Evolutionary conservation across 1,140 invertebrate genomes (phyloP).

Genomic region (Solenopsis invicta): DNA sequence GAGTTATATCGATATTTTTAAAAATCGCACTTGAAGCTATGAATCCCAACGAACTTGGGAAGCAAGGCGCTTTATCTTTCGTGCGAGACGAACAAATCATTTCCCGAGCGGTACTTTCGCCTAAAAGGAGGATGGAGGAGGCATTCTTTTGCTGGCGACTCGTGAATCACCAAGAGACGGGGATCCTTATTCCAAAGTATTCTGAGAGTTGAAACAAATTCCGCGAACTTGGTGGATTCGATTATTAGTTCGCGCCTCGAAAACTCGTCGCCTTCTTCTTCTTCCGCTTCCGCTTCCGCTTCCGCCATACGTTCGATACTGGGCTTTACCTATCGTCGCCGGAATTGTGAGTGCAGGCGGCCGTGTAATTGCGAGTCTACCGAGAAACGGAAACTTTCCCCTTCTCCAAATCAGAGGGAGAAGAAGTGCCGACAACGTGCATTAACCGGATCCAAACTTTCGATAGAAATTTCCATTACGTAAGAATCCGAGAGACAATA

Average conservation of each 20-base stretch:
- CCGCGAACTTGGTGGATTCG: conserved; percentile 60
- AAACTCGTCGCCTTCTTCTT: conserved; percentile 34
- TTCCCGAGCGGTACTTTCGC: conserved; percentile 7
- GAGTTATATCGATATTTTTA: conserved; percentile 11
- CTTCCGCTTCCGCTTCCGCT: neutral
- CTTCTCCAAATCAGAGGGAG: neutral
- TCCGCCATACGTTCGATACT: conserved; percentile 59
- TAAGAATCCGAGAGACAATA: conserved; percentile 61
- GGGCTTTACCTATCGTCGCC: conserved; percentile 56
- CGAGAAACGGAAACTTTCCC: conserved; percentile 47
- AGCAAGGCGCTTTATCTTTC: conserved; percentile 24
- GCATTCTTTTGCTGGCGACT: neutral
- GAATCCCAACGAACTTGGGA: neutral
- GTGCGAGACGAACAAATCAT: conserved; percentile 48
- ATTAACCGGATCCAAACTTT: conserved; percentile 63
- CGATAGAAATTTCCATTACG: conserved; percentile 65
- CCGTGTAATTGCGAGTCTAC: conserved; percentile 60
- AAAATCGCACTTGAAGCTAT: neutral
- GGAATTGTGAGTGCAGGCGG: conserved; percentile 62
- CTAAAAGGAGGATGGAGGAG: conserved; percentile 10
- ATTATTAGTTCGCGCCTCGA: conserved; percentile 63
- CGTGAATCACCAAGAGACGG: neutral
- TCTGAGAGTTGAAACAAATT: conserved; percentile 60
- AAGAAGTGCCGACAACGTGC: conserved; percentile 52
- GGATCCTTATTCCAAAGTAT: conserved; percentile 56